phyloP scores from a whole-genome alignment of 2,888 invertebrate genomes.

The Aphrophora alni region DNA sequence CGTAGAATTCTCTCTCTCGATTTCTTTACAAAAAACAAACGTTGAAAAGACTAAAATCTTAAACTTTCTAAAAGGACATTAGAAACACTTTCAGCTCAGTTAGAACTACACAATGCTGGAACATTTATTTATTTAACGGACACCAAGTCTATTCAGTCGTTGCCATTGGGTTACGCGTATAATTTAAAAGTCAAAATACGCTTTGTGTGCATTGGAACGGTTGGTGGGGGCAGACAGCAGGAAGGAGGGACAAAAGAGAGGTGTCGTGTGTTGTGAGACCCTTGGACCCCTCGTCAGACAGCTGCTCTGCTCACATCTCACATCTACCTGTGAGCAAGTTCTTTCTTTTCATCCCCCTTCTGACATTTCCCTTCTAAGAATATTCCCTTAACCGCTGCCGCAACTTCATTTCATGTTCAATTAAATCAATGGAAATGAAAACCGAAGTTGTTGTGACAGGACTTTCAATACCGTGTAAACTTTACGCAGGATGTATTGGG shows the following conservation, averaged over 20 bases:
- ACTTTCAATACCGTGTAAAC: neutral
- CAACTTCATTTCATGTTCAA: neutral
- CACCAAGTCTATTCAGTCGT: neutral
- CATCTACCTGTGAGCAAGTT: neutral
- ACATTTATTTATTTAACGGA: neutral
- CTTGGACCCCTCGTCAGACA: neutral
- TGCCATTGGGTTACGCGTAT: neutral
- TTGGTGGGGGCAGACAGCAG: constrained; percentile 20
- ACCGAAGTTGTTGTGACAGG: constrained; percentile 6
- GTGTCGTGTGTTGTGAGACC: constrained; percentile 36
- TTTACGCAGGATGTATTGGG: neutral
- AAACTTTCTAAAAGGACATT: no score
- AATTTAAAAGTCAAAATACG: constrained; percentile 4
- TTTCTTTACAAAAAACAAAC: no score
- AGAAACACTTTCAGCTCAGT: neutral
- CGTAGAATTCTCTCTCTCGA: no score
- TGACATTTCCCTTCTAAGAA: neutral
- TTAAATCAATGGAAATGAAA: neutral
- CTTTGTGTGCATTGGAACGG: neutral
- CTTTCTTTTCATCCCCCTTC: neutral
- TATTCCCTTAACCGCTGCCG: neutral
- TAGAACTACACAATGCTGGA: neutral
- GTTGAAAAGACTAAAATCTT: no score
- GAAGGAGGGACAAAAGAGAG: constrained; percentile 34
- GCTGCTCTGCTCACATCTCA: no score